Evolutionary conservation across 2,888 invertebrate genomes (phyloP), one percentile per base, ranked within the genome.

Genomic region (Chrysolina americana): DNA sequence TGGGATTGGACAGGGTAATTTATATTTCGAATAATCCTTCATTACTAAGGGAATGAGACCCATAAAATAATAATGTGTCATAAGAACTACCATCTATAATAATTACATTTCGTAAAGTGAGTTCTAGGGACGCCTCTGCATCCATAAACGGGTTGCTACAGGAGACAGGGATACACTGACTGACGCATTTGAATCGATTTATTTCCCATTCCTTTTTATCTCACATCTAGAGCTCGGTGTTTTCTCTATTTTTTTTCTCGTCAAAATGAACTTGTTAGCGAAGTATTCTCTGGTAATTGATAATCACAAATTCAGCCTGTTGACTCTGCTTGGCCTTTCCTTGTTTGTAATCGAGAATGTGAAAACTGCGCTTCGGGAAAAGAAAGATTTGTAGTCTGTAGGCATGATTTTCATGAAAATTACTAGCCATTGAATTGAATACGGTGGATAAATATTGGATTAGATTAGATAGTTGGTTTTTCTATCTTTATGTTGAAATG

Each of bases 151-250:
- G 53, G 71, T 71, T 71, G 71, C 71, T 56, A 65, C 71, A 71
- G 65, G 64, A 71, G 65, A 65, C 21, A 36, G 23, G 56, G n/a
- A n/a, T 53, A 56, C 50, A 41, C n/a, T 71, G 71, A 41, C n/a
- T 71, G 71, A 71, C 71, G 71, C 71, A 71, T 44, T 71, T 17
- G 6, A 21, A 71, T 71, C 71, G 71, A 71, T 71, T 71, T 56
- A 59, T 65, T 71, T 65, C 48, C 65, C 41, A 23, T 53, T 71
- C 53, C 65, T 65, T 44, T 71, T 65, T 56, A 53, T 41, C n/a
- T n/a, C 44, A 21, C 53, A 23, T 21, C 71, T 4, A 17, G n/a
- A 36, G n/a, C 19, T 15, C 63, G 36, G 56, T 28, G 56, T 17
- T 17, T 19, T 11, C 28, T 48, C 50, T 48, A 13, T 23, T 50